Base-by-base conservation (phyloP, 2,113 vertebrate species). In the Chelonoidis abingdonii region DNA sequence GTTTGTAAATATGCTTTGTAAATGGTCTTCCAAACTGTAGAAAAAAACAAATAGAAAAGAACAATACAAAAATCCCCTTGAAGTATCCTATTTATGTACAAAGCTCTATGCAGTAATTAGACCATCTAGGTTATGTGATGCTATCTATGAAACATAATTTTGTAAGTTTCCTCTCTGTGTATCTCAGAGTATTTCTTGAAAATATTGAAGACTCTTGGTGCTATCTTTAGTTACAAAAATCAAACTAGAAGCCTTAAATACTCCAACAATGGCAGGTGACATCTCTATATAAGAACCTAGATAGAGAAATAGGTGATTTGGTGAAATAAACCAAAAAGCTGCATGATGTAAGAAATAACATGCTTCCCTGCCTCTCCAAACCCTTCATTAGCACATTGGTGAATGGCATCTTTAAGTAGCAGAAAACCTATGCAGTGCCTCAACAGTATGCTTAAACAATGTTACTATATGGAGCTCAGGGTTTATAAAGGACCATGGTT, bases 21-120 rank as follows among this genome's bases (percentile, higher is more conserved):
- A 13, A 91, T 50, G 83, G 93, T 49, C 65, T 82, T 69, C 69
- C 62, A 93, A 96, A 93, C 84, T 94, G 57, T 87, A 96, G 88
- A 10, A 92, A 95, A 10, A 92, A 95, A 84, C 49, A 80, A 94
- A 83, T 72, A 86, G 81, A 89, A 96, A 91, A 95, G 62, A 84
- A 94, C 0, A 9, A 86, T 83, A 95, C 59, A 96, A 96, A 97
- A 93, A 59, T 83, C 87, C 84, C 95, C 93, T 89, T 91, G 79
- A 78, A 87, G 82, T 91, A 90, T 38, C 27, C n/a, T 89, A 80
- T 24, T 87, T 94, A 90, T 95, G 41, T 97, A 97, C 90, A 96
- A 92, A 95, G 83, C 93, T 85, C 91, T 93, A 50, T 75, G 88
- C 89, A 92, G 41, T 65, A 62, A 93, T 3, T 6, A 84, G 88